phyloP scores from a whole-genome alignment of 2,888 invertebrate genomes.

The Pyralis farinalis region DNA sequence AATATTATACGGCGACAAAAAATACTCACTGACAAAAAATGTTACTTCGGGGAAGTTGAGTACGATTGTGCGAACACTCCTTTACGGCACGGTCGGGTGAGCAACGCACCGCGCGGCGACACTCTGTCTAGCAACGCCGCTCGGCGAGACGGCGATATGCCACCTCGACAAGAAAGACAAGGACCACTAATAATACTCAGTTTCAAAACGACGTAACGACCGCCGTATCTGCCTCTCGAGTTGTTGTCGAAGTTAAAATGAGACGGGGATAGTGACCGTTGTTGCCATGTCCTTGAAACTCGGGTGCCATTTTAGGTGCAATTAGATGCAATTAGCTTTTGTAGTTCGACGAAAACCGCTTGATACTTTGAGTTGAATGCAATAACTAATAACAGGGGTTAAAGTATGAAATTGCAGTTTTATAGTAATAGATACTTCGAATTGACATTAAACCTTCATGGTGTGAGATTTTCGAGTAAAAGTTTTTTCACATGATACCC shows the following conservation, averaged over 20 bases:
- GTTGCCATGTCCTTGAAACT: not conserved
- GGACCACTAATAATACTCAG: not conserved
- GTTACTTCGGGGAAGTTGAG: not conserved
- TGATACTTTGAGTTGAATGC: not conserved
- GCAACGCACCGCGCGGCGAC: not conserved
- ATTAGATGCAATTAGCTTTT: not conserved
- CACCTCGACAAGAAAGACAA: not conserved
- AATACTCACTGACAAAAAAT: not conserved
- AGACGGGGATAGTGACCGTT: not conserved
- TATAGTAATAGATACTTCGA: no score
- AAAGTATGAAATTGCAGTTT: no score
- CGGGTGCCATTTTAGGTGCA: not conserved
- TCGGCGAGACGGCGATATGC: not conserved
- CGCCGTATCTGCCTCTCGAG: not conserved
- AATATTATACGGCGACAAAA: not conserved
- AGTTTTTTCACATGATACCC: no score
- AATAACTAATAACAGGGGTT: no score
- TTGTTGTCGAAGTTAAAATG: not conserved
- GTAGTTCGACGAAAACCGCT: not conserved
- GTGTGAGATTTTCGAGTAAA: no score
- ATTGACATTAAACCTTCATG: no score
- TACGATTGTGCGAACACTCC: not conserved
- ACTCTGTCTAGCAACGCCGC: not conserved
- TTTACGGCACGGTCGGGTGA: not conserved
- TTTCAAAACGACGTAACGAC: not conserved